Evolutionary conservation across 2,888 invertebrate species (phyloP).

Genomic region (Heliconius hortense): DNA sequence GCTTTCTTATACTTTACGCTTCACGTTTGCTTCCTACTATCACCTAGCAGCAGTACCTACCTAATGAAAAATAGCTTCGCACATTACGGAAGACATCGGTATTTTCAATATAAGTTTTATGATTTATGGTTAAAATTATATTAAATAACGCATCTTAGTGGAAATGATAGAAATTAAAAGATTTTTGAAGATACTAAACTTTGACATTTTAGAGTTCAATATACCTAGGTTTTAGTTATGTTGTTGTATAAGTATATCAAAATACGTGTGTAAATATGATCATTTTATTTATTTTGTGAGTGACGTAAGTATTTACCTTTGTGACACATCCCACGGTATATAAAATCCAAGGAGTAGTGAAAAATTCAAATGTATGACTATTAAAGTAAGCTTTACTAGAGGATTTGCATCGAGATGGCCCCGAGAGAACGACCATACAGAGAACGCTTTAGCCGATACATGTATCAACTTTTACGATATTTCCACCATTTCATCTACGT

Average conservation of each 20-base stretch:
- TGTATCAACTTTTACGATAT: conserved; percentile 36
- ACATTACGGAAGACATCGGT: no score
- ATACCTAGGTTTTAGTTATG: no score
- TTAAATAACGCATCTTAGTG: no score
- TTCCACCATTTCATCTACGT: conserved; percentile 25
- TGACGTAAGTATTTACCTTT: conserved; percentile 27
- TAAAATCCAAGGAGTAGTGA: conserved; percentile 36
- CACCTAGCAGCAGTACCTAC: background rate
- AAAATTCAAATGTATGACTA: conserved; percentile 41
- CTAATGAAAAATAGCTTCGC: background rate
- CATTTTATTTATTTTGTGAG: background rate
- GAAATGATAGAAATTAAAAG: no score
- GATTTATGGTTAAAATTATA: background rate
- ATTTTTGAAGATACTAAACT: background rate
- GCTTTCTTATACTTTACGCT: background rate
- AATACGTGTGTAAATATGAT: background rate
- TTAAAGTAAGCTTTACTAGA: conserved; percentile 37
- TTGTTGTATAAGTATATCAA: background rate
- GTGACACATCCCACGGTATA: conserved; percentile 27
- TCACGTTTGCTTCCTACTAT: background rate
- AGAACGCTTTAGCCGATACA: conserved; percentile 35
- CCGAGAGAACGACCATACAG: conserved; percentile 34
- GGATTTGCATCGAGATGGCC: conserved; percentile 41
- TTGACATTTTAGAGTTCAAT: background rate
- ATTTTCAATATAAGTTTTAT: background rate